Evolutionary conservation across 2,113 vertebrate genomes (phyloP), one percentile per base, ranked within the genome.

Genomic region (Plecturocebus donacophilus): DNA sequence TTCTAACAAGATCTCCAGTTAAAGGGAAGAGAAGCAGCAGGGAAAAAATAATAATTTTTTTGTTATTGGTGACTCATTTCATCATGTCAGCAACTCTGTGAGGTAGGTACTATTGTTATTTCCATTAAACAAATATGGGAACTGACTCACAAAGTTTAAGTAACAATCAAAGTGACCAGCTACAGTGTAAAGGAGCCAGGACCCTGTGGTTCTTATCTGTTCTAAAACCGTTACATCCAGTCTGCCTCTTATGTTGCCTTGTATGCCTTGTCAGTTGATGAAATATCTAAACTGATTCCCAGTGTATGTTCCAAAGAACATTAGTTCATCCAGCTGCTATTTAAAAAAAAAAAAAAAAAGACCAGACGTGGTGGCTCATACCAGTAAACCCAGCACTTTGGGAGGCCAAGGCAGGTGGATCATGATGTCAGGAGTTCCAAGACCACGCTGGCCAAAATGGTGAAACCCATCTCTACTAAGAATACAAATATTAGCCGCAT

Each of bases 1-100:
- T 97, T 94, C 71, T 93, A 85, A 73, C n/a, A 54, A 77, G n/a
- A 87, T 90, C 49, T 49, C 73, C 38, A 89, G 52, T 83, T 56
- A 93, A 61, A 84, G 52, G 64, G 30, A 32, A 66, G 66, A 27
- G 7, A 45, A 92, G 76, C 76, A 83, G 38, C 19, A 66, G 70
- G 19, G 23, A 45, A 68, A 91, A 91, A 25, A 4, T 13, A 8
- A 9, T 64, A 64, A 30, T 64, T 45, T 49, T 77, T 70, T 84
- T 91, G 56, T 58, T 68, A 68, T 35, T 71, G 35, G n/a, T 61
- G 32, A 27, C 30, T 91, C 23, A 71, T 75, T 86, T 92, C 79
- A 90, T 81, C 47, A 56, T 82, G 4, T 64, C 61, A 64, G 61
- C 61, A 64, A 64, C 27, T 64, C 61, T 64, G 12, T 64, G 61